Evolutionary conservation across 2,888 invertebrate species (phyloP).

Genomic region (Onchidella celtica): DNA sequence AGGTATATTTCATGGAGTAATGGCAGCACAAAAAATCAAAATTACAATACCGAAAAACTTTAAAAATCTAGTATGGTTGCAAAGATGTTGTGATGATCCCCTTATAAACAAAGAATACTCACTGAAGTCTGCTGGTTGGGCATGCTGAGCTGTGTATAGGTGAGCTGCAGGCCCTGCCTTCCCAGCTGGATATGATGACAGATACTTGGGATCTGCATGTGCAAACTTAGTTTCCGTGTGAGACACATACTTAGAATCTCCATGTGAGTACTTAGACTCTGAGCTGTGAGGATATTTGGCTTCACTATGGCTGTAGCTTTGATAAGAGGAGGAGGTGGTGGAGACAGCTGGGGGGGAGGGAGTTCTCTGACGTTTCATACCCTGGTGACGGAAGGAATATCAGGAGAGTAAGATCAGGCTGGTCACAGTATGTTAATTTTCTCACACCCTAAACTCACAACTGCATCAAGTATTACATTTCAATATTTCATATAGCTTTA

Average conservation of each 20-base stretch:
- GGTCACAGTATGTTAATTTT: too few species aligned
- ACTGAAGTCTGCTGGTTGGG: conserved; percentile 51
- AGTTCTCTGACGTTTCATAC: conserved; percentile 73
- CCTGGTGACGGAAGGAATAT: conserved; percentile 44
- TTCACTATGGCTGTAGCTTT: conserved; percentile 54
- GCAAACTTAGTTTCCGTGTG: conserved; percentile 40
- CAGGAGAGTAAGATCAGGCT: too few species aligned
- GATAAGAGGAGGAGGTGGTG: conserved; percentile 64
- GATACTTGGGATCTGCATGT: conserved; percentile 55
- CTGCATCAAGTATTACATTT: too few species aligned
- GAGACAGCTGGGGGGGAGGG: conserved; percentile 75
- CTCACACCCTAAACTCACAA: too few species aligned
- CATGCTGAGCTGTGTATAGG: conserved; percentile 50
- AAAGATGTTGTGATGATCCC: too few species aligned
- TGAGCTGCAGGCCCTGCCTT: conserved; percentile 46
- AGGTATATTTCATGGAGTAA: too few species aligned
- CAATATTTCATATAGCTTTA: too few species aligned
- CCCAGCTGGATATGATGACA: conserved; percentile 50
- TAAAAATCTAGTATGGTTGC: too few species aligned
- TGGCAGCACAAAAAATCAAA: too few species aligned
- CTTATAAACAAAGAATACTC: too few species aligned
- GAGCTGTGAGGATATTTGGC: conserved; percentile 56
- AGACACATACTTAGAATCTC: conserved; percentile 39
- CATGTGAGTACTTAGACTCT: conserved; percentile 48
- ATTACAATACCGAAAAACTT: too few species aligned